Evolutionary conservation across 2,888 invertebrate genomes (phyloP), one percentile per base, ranked within the genome.

Genomic region (Antheraea yamamai): DNA sequence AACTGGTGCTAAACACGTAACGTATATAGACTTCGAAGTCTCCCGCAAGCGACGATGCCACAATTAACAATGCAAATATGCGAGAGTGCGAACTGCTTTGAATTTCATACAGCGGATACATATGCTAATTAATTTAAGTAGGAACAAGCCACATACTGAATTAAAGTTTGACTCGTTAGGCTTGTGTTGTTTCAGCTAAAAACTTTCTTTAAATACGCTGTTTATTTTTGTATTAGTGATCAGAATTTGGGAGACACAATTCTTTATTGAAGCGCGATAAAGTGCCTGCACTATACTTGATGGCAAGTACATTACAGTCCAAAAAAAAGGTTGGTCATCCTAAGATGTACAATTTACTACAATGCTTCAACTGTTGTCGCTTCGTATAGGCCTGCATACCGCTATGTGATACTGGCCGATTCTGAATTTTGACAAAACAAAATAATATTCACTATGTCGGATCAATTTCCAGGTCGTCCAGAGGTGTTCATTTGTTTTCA

Each of bases 1-100:
- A 26, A 64, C 64, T 30, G 6, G 6, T 18, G 47, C 12, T 61
- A 30, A 75, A 8, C 26, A 58, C 70, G 61, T 47, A 70, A 20
- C 70, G 58, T 23, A 30, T 30, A 55, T 55, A 64, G 61, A 55
- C 30, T 72, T 30, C 47, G 47, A 73, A 75, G 75, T 75, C 70
- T 75, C 73, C 39, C 51, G 30, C 73, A 78, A 76, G 76, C 70
- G 70, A 73, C 78, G 85, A 82, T 86, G 82, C 87, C 89, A 89
- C 92, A 93, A 94, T 94, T 95, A 94, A 93, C 94, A 93, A 94
- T 94, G 93, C 93, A 93, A 94, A 95, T 95, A 85, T 86, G 81
- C 85, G 82, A 83, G 77, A 83, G 84, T 83, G 85, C 81, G 88
- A 89, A 89, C 87, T 89, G 89, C 86, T 92, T 91, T 89, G 92